These are phyloP conservation scores for Drepana arcuata DNA, from an alignment of 1,140 invertebrate genomes.

Conservation along the genomic window DNA sequence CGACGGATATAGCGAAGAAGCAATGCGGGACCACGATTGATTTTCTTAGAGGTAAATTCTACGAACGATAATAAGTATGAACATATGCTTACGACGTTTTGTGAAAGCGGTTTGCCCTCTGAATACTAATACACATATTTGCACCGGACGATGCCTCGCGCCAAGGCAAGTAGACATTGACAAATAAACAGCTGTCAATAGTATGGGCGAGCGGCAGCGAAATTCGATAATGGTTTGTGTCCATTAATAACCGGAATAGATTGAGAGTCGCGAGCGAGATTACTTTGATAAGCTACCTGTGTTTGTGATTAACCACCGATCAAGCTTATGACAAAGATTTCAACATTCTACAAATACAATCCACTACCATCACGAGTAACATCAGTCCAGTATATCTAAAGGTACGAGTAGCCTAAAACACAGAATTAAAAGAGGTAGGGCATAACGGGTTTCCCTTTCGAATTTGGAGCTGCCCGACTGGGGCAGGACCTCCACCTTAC, in stretches of 20 bases:
- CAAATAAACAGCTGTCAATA: constrained; percentile 56
- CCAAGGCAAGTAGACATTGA: constrained; percentile 40
- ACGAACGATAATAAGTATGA: constrained; percentile 10
- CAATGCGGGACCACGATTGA: constrained; percentile 23
- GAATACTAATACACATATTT: constrained; percentile 42
- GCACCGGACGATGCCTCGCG: constrained; percentile 27
- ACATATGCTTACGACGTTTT: constrained; percentile 7
- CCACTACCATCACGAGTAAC: no score
- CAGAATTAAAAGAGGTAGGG: no score
- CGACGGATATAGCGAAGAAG: constrained; percentile 22
- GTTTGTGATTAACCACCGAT: constrained; percentile 12
- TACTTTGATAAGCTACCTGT: constrained; percentile 51
- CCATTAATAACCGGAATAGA: constrained; percentile 58
- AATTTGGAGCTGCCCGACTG: no score
- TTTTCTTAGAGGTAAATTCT: constrained; percentile 21
- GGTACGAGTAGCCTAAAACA: no score
- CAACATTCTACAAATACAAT: no score
- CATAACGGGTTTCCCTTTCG: no score
- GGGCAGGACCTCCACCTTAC: no score
- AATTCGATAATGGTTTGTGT: constrained; percentile 38
- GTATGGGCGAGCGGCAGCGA: constrained; percentile 30
- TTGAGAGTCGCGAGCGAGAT: constrained; percentile 41
- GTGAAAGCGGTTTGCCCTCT: constrained; percentile 26
- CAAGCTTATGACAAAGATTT: neutral
- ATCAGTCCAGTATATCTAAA: no score